A percentile compares a stretch with the other conserved stretches of the same genome.
Conservation (phyloP, 2,113 vertebrate genomes). For the Corythornis vintsioides region DNA sequence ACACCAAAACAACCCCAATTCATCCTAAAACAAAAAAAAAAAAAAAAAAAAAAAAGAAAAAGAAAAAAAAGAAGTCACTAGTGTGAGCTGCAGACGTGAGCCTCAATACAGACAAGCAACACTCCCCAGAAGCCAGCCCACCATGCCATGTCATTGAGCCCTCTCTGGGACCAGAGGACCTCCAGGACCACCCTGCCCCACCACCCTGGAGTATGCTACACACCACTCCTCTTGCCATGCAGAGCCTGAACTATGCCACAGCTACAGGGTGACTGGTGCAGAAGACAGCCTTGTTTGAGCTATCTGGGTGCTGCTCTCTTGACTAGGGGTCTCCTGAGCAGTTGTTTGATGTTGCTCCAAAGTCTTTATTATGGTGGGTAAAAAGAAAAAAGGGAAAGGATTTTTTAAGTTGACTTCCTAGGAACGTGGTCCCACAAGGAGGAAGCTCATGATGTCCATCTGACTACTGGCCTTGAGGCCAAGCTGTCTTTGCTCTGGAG, state of each 20-base stretch:
- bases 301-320: not conserved
- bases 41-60: not conserved
- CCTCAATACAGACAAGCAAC: not conserved
- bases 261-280: not conserved
- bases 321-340: not conserved
- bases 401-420: not conserved
- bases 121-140: not conserved
- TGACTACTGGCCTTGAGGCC: not conserved
- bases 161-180: not conserved
- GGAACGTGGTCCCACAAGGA: not conserved
- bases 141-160: fast-evolving
- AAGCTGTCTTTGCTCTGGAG: not conserved
- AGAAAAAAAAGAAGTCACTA: not conserved
- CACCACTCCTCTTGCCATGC: fast-evolving
- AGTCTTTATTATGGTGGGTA: not conserved
- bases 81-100: not conserved
- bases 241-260: not conserved
- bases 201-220: fast-evolving
- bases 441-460: not conserved
- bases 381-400: not conserved
- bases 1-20: no score
- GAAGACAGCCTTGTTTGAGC: not conserved
- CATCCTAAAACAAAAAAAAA: no score
- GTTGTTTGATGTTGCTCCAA: not conserved
- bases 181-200: not conserved